Conservation (phyloP, 2,797 vertebrate genomes). For the Mormyrus hasselquistii region DNA sequence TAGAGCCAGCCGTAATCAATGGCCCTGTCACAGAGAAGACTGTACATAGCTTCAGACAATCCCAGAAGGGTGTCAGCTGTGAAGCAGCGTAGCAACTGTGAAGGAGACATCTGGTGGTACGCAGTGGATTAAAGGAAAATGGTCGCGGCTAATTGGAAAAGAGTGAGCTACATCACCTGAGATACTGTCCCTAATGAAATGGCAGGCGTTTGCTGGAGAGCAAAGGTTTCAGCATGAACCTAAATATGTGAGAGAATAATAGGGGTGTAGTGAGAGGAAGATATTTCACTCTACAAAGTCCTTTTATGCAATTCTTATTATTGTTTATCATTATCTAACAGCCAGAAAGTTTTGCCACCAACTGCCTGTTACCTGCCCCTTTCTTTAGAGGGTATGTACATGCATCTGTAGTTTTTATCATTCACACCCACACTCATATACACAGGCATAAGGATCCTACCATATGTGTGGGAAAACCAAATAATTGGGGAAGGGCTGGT, state of each 20-base stretch:
- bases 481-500: neutral
- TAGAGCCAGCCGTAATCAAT: neutral
- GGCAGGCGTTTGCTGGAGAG: conserved; percentile 11
- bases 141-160: neutral
- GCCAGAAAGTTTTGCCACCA: conserved; percentile 1
- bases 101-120: neutral
- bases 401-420: neutral
- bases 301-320: conserved; percentile 21
- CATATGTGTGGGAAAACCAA: neutral
- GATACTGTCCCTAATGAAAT: neutral
- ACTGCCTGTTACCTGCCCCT: neutral
- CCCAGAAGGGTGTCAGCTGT: neutral
- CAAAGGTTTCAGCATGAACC: conserved; percentile 19
- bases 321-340: conserved; percentile 16
- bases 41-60: neutral
- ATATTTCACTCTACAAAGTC: conserved; percentile 29
- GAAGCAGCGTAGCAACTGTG: neutral
- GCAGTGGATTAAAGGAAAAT: neutral
- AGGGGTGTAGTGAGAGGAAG: neutral
- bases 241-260: neutral
- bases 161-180: neutral
- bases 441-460: neutral
- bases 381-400: neutral
- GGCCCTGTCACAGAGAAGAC: conserved; percentile 5
- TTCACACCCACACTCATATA: conserved; percentile 1